Percentiles rank a stretch among this genome's conserved stretches.
phyloP scores from a whole-genome alignment of 2,888 invertebrate genomes.

The Lutraria lutraria region DNA sequence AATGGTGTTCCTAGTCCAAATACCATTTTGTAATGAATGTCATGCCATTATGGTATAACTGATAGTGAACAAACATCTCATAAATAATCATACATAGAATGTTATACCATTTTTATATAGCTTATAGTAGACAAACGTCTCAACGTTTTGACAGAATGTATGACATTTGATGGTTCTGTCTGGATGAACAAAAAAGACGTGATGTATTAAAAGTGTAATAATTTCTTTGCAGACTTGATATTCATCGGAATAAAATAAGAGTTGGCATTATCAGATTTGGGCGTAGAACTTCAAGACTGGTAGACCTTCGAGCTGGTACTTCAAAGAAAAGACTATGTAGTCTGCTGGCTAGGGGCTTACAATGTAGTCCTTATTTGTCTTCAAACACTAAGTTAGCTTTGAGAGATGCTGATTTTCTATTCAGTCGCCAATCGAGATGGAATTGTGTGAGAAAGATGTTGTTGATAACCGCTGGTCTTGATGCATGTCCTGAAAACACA shows the following conservation, averaged over 20 bases:
- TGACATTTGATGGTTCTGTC: neutral
- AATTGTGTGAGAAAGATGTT: constrained; percentile 19
- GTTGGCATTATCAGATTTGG: constrained; percentile 37
- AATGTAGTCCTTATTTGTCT: neutral
- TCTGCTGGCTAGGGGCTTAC: constrained; percentile 2
- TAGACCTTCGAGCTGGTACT: constrained; percentile 10
- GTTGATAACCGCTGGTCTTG: constrained; percentile 28
- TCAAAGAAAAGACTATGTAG: neutral
- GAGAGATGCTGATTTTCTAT: constrained; percentile 16
- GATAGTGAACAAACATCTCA: no score
- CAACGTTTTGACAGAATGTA: neutral
- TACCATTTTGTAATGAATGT: neutral
- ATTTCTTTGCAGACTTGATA: constrained; percentile 24
- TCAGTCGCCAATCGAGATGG: constrained; percentile 11
- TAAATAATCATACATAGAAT: neutral
- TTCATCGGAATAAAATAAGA: constrained; percentile 18
- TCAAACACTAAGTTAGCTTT: constrained; percentile 30
- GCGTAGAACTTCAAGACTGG: neutral
- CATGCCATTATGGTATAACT: no score
- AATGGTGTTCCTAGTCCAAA: neutral
- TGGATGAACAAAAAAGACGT: no score
- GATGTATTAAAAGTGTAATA: neutral
- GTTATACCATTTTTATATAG: neutral
- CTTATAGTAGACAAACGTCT: neutral
- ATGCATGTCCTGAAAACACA: neutral